Evolutionary conservation across 2,797 vertebrate species (phyloP), one percentile per base, ranked within the genome.

Genomic region (Bradypodion pumilum): DNA sequence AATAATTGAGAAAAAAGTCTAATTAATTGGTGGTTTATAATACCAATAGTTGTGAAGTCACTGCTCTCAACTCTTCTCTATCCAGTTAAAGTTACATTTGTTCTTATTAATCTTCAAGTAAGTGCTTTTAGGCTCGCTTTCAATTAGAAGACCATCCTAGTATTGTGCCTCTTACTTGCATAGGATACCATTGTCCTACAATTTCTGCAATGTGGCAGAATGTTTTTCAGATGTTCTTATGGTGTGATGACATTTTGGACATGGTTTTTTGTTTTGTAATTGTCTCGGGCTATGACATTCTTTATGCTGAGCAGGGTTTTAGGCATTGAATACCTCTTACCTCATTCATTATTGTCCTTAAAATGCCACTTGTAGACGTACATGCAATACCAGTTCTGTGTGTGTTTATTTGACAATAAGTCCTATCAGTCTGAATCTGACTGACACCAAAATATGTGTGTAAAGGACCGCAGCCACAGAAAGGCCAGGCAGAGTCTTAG

Each of bases 191-290:
- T 85, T 85, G 74, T 10, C 84, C 29, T 82, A 70, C 5, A 7
- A 6, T 0, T 91, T 85, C 89, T 91, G 78, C 89, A 85, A 89
- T 86, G 66, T 80, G 84, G n/a, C 40, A 81, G 0, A 90, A 73
- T 0, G 0, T 80, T 59, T 37, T 86, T 69, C 37, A 5, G 81
- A 79, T 88, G 63, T 60, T 37, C 0, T n/a, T 35, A 19, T 0
- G 2, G 46, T 27, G 69, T 62, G 37, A 2, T 46, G 29, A 19
- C 60, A 84, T 82, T 89, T 73, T 85, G 69, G 46, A 72, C 52
- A 12, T 19, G 46, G 70, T 42, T 86, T 13, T 0, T 1, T 9
- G 78, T 72, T 81, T 15, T 2, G 10, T 42, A 23, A 60, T 13
- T 78, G 80, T 7, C 59, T 15, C 5, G 10, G 10, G 75, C 72